Base-by-base conservation (phyloP, 2,888 invertebrate species). In the Morpho helenor region DNA sequence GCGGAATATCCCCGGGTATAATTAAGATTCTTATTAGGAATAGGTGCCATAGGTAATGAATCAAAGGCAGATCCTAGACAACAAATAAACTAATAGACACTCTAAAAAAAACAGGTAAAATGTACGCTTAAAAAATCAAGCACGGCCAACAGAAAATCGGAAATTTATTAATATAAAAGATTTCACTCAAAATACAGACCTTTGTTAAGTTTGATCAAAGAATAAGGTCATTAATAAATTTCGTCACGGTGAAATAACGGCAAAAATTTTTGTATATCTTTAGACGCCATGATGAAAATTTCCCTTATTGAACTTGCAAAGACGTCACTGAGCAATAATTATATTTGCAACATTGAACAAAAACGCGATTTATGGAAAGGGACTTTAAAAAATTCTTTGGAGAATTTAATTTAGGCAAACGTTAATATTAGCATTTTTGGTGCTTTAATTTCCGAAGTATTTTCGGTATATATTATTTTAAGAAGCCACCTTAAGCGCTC, bases 331-430 rank as follows among this genome's bases (percentile, higher is more conserved):
- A 23, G 7, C 43, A 51, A 51, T 51, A 51, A 42, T 51, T 22
- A 31, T 31, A 31, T 49, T 49, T 10, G 49, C 10, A 40, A 49
- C 49, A 51, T 42, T 50, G 42, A 23, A 42, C 22, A 42, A 42
- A 51, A 22, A 42, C 50, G 1, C 41, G 50, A 50, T 22, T 42
- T 31, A 50, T 42, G 42, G 8, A 50, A 51, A 7, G 50, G 22
- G 23, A 63, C 66, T 65, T 69, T 69, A 69, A 42, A 49, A 42
- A 41, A 10, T 41, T 49, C 6, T 42, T 43, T 51, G 9, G 42
- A 40, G 7, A 9, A 22, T 31, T 31, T 31, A 31, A 31, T 31
- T 31, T 31, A 7, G 22, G 43, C 10, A 22, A 41, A 16, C 16
- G 22, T 22, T 50, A 23, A 42, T 40, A 8, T 43, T 23, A 51